These are phyloP conservation scores for Synergus gifuensis DNA, from an alignment of 2,888 invertebrate genomes.

Conservation along the genomic window DNA sequence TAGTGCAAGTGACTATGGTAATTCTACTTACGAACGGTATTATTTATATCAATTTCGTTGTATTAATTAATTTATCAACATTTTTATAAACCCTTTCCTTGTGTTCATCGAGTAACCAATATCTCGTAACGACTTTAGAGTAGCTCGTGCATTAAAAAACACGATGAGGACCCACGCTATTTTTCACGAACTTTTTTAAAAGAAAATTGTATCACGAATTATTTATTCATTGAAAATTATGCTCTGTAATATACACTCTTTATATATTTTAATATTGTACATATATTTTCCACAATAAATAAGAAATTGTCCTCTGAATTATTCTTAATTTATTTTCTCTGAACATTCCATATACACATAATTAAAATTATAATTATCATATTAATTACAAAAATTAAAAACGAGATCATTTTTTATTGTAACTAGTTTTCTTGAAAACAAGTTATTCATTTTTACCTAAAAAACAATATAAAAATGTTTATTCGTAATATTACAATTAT, in stretches of 20 bases:
- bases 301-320: conserved; percentile 55
- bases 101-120: conserved; percentile 67
- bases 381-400: background rate
- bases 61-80: conserved; percentile 60
- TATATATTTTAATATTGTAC: conserved; percentile 64
- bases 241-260: conserved; percentile 57
- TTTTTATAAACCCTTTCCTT: conserved; percentile 64
- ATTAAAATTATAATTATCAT: too few species aligned
- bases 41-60: conserved; percentile 62
- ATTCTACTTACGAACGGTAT: conserved; percentile 68
- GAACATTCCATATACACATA: too few species aligned
- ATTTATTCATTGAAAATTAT: conserved; percentile 54
- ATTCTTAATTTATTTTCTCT: too few species aligned
- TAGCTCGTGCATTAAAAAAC: conserved; percentile 64
- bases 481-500: background rate
- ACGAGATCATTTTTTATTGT: background rate
- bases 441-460: background rate
- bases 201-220: conserved; percentile 54
- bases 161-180: conserved; percentile 51
- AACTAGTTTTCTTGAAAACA: background rate
- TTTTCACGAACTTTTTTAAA: conserved; percentile 44
- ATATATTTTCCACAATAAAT: conserved; percentile 64
- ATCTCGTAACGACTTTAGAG: conserved; percentile 62
- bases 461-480: background rate
- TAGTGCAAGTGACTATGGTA: conserved; percentile 55